These are phyloP conservation scores for Barypeithes pellucidus DNA, from an alignment of 2,888 invertebrate genomes.

Conservation along the genomic window DNA sequence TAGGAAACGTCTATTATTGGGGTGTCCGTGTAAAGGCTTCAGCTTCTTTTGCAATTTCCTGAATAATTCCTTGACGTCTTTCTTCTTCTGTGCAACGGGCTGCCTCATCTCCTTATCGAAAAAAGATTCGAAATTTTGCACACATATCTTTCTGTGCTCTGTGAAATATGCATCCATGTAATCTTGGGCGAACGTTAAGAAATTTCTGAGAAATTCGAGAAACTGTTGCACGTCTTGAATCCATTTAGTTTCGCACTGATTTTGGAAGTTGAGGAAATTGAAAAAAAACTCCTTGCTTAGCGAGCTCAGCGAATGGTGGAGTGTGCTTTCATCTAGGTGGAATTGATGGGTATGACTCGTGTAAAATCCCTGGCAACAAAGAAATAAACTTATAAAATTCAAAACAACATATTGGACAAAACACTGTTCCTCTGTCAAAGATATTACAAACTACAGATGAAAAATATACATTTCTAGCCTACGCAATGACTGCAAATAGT, in stretches of 20 bases:
- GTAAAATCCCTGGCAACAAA: conserved; percentile 62
- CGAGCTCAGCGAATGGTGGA: conserved; percentile 57
- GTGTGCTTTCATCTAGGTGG: conserved; percentile 55
- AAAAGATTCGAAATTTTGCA: conserved; percentile 38
- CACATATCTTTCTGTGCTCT: conserved; percentile 34
- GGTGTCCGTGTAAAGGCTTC: conserved; percentile 64
- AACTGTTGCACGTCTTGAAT: conserved; percentile 57
- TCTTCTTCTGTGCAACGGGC: conserved; percentile 39
- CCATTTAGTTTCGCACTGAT: conserved; percentile 64
- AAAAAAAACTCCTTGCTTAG: conserved; percentile 61
- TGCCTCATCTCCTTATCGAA: conserved; percentile 28
- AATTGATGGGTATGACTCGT: conserved; percentile 55
- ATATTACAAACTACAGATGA: too few species aligned
- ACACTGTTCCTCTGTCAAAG: too few species aligned
- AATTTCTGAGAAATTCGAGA: conserved; percentile 42
- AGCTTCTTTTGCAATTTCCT: conserved; percentile 59
- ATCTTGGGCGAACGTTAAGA: conserved; percentile 43
- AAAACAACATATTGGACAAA: too few species aligned
- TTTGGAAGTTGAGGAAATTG: conserved; percentile 60
- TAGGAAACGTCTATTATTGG: conserved; percentile 60
- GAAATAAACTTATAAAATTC: conserved; percentile 2
- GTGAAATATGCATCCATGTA: conserved; percentile 33
- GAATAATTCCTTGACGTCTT: conserved; percentile 39
- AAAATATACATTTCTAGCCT: too few species aligned
- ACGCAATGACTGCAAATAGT: too few species aligned